phyloP scores from a whole-genome alignment of 2,888 invertebrate genomes.

The Tenodera sinensis region DNA sequence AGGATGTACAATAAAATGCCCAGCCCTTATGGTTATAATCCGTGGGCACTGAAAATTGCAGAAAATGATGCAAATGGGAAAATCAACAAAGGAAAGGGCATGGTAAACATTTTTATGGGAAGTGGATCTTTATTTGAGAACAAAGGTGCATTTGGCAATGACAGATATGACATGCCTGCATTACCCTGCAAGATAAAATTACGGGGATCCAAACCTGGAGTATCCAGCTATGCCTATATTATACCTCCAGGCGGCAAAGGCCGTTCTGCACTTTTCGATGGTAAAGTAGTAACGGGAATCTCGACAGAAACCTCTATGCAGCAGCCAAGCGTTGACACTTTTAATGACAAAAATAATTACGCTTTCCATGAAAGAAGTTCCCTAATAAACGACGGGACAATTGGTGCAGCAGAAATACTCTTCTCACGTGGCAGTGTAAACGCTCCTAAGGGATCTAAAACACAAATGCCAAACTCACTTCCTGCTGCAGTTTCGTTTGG shows the following conservation, averaged over 20 bases:
- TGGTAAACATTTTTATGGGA: background rate
- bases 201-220: too few species aligned
- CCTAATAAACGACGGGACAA: background rate
- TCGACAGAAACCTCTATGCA: background rate
- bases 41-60: too few species aligned
- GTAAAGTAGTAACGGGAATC: too few species aligned
- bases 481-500: background rate
- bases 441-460: background rate
- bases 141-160: background rate
- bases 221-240: background rate
- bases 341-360: background rate
- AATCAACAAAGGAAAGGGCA: background rate
- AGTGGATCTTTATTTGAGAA: background rate
- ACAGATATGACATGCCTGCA: background rate
- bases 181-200: background rate
- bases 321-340: background rate
- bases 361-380: background rate
- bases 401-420: background rate
- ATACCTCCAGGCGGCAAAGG: too few species aligned
- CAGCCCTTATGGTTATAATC: too few species aligned
- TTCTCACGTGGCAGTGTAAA: background rate
- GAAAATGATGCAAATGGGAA: background rate
- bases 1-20: too few species aligned
- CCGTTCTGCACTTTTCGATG: too few species aligned
- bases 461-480: background rate